Conservation (phyloP, 2,113 vertebrate genomes). For the Alouatta palliata region DNA sequence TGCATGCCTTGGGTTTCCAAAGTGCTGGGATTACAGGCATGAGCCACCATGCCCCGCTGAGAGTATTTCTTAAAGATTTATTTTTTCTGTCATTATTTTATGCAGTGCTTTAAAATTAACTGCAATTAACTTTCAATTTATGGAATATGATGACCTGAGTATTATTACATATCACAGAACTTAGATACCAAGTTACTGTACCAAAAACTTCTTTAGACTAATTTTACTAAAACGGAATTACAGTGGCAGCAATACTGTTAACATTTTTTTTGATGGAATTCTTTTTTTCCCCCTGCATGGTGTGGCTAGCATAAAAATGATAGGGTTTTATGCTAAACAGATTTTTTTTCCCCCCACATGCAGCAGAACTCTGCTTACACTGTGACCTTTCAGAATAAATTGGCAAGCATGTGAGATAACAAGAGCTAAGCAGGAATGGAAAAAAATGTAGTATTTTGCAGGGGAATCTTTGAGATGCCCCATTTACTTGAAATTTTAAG, state of each 20-base stretch:
- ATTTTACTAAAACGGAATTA: slow-evolving; percentile 49
- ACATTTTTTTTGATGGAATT: neutral
- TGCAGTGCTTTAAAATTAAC: slow-evolving; percentile 35
- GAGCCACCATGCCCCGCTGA: no score
- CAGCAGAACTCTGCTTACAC: slow-evolving; percentile 41
- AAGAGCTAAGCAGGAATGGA: slow-evolving; percentile 40
- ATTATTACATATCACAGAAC: neutral
- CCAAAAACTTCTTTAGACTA: neutral
- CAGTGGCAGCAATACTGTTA: neutral
- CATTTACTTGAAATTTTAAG: slow-evolving; percentile 77
- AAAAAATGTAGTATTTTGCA: slow-evolving; percentile 63
- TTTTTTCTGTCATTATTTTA: slow-evolving; percentile 15
- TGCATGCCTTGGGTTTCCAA: no score
- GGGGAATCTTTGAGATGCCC: slow-evolving; percentile 65
- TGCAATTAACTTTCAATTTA: slow-evolving; percentile 21
- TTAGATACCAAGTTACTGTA: neutral
- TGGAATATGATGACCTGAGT: slow-evolving; percentile 3
- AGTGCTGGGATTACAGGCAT: no score
- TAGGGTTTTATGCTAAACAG: slow-evolving; percentile 56
- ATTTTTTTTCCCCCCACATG: neutral
- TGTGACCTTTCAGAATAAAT: slow-evolving; percentile 71
- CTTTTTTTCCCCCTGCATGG: neutral
- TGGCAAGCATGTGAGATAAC: slow-evolving; percentile 40
- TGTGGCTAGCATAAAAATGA: neutral
- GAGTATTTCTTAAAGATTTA: neutral